These are phyloP conservation scores for Sebastes jordani DNA, from an alignment of 2,797 vertebrate genomes.

Conservation along the genomic window DNA sequence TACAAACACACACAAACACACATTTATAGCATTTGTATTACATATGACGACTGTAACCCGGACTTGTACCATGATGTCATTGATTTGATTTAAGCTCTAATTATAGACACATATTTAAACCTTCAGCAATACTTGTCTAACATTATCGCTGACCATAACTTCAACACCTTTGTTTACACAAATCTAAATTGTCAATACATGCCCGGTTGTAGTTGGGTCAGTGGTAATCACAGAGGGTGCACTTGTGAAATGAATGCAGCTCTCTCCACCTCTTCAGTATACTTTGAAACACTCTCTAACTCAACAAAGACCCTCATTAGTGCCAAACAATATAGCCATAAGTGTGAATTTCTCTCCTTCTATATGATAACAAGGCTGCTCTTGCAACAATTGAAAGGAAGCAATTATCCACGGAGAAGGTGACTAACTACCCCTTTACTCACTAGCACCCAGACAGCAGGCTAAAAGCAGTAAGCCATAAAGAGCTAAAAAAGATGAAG, in stretches of 20 bases:
- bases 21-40: conserved; percentile 27
- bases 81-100: conserved; percentile 36
- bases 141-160: background rate
- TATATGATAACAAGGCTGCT: conserved; percentile 59
- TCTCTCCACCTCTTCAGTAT: conserved; percentile 37
- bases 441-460: conserved; percentile 48
- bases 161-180: background rate
- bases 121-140: background rate
- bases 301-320: conserved; percentile 66
- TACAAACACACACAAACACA: conserved; percentile 46
- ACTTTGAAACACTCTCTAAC: conserved; percentile 48
- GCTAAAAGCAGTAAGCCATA: conserved; percentile 43
- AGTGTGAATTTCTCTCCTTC: conserved; percentile 50
- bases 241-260: conserved; percentile 36
- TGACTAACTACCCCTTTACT: conserved; percentile 65
- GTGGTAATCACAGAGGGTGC: conserved; percentile 9
- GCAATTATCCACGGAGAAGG: conserved; percentile 69
- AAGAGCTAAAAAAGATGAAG: conserved; percentile 22
- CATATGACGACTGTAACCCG: conserved; percentile 5
- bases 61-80: background rate
- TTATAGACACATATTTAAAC: conserved; percentile 16
- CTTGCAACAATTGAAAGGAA: conserved; percentile 58
- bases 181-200: conserved; percentile 4
- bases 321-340: conserved; percentile 61
- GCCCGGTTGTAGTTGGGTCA: conserved; percentile 5